Percentiles rank a stretch among this genome's conserved stretches.
These are phyloP conservation scores for Nomada goodeniana DNA, from an alignment of 2,888 invertebrate species.

Conservation along the genomic window DNA sequence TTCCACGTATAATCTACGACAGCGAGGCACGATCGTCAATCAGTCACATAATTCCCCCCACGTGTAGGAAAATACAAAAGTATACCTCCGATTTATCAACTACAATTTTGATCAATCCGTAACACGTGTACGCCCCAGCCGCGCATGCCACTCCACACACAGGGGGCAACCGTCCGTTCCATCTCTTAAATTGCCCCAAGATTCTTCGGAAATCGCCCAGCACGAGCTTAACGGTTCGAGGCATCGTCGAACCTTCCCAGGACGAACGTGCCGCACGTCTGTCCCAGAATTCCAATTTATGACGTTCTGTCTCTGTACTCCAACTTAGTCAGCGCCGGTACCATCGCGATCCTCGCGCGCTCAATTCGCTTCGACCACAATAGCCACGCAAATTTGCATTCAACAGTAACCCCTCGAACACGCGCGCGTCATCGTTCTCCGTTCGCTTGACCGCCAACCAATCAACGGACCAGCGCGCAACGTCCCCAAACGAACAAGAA, in stretches of 20 bases:
- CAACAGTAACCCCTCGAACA: not conserved
- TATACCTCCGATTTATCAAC: not conserved
- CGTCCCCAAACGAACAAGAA: not conserved
- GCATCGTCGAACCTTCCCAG: too few relatives aligned
- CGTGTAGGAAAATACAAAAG: not conserved
- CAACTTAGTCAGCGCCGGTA: not conserved
- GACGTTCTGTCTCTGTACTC: not conserved
- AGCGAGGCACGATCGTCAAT: not conserved
- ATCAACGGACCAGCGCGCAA: not conserved
- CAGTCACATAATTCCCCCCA: not conserved
- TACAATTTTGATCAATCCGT: not conserved
- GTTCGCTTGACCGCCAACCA: not conserved
- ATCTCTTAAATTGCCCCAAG: not conserved
- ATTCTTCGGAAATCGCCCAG: slow-evolving; percentile 3
- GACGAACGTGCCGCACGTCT: slow-evolving; percentile 8
- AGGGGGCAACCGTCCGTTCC: not conserved
- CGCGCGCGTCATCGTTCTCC: not conserved
- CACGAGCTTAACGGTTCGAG: slow-evolving; percentile 2
- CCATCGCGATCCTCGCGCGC: not conserved
- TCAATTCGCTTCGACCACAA: not conserved
- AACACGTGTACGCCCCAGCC: too few relatives aligned
- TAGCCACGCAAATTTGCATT: not conserved
- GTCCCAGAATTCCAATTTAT: slow-evolving; percentile 18
- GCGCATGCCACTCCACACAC: not conserved
- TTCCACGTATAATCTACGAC: not conserved